Evolutionary conservation across 2,113 vertebrate species (phyloP).

Genomic region (Ceuthmochares aereus): DNA sequence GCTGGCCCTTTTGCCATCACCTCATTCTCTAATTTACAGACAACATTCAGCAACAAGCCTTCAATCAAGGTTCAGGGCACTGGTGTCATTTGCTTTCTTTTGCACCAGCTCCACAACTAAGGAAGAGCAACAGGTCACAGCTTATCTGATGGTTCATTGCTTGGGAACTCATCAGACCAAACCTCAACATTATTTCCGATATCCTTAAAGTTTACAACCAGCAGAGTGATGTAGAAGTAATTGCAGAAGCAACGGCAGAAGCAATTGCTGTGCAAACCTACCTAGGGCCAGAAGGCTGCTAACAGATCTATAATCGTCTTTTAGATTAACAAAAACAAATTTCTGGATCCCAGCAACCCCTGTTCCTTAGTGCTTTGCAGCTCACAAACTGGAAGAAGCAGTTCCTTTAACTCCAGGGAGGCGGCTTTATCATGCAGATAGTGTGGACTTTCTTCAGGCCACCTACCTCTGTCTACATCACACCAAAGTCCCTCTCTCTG

Average conservation of each 20-base stretch:
- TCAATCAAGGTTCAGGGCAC: neutral
- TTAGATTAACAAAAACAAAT: neutral
- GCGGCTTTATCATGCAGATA: rapidly evolving
- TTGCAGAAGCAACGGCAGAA: neutral
- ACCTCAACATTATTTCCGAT: neutral
- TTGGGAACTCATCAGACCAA: neutral
- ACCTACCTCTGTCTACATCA: neutral
- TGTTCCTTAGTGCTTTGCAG: neutral
- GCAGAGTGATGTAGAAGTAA: neutral
- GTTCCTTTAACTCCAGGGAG: neutral
- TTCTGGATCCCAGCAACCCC: neutral
- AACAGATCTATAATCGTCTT: neutral
- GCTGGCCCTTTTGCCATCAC: neutral
- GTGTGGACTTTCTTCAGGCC: neutral
- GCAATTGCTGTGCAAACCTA: neutral
- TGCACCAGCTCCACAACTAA: neutral
- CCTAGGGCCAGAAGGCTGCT: neutral
- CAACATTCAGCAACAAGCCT: neutral
- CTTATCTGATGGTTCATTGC: neutral
- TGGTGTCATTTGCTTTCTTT: neutral
- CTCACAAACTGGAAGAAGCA: neutral
- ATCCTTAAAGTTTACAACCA: neutral
- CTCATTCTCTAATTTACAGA: neutral
- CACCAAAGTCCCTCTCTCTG: neutral
- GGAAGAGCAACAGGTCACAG: neutral